A percentile compares a stretch with the other conserved stretches of the same genome.
Conservation (phyloP, 2,113 vertebrate genomes). For the Eulacestoma nigropectus region DNA sequence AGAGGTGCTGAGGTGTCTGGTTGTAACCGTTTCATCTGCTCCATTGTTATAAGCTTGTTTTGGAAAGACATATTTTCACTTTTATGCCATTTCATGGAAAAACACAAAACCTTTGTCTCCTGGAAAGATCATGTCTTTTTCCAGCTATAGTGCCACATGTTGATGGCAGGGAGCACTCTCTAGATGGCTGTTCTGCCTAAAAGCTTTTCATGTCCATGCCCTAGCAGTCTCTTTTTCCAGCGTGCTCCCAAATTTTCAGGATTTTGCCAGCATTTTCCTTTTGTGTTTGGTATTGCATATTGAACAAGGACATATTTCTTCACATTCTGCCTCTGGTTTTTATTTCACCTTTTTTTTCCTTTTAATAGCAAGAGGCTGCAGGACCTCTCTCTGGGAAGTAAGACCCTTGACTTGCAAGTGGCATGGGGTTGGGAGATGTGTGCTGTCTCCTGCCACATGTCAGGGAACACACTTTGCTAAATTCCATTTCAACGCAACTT, state of each 20-base stretch:
- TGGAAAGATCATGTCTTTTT: background rate
- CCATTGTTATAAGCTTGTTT: background rate
- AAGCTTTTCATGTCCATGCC: background rate
- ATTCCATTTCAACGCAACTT: background rate
- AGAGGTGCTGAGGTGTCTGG: background rate
- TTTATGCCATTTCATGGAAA: background rate
- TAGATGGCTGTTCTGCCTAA: background rate
- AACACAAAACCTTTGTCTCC: background rate
- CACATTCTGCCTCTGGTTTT: background rate
- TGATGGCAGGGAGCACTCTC: background rate
- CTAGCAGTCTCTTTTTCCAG: background rate
- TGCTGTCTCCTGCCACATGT: background rate
- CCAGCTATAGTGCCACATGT: accelerated
- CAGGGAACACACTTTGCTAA: background rate
- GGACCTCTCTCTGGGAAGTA: background rate
- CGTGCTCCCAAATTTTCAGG: background rate
- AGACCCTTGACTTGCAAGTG: background rate
- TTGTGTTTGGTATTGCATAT: background rate
- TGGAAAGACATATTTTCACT: background rate
- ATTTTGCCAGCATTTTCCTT: background rate
- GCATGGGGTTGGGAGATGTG: background rate
- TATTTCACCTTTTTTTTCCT: accelerated
- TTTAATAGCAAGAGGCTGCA: background rate
- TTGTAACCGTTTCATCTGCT: background rate
- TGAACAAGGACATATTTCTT: background rate